Evolutionary conservation across 2,797 vertebrate genomes (phyloP), one percentile per base, ranked within the genome.

Genomic region (Pipistrellus pygmaeus): DNA sequence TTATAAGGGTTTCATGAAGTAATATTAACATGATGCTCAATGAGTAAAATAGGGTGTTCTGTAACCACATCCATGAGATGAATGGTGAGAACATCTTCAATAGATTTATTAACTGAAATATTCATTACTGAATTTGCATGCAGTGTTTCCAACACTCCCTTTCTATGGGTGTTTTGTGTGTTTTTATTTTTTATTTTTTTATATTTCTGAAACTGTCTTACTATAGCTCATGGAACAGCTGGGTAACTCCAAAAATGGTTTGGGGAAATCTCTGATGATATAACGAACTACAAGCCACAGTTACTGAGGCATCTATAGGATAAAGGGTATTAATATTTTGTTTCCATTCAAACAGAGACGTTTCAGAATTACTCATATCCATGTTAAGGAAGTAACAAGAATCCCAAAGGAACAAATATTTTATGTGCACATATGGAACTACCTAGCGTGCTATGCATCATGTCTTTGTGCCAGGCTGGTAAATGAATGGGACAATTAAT

Each of bases 401-500:
- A 44, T 55, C 41, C 46, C 85, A 76, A 90, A 88, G 32, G 48
- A n/a, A 78, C 21, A 89, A 89, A 53, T 69, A 17, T 18, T 75
- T 6, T 23, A 83, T 32, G 30, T 44, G 23, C 85, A 6, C 15
- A 71, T 90, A 35, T 4, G 5, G 27, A 64, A 38, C 72, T 48
- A 32, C 38, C 69, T 64, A 35, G 15, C 30, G 9, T 46, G 32
- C 73, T 85, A 85, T 44, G 82, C 23, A 62, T 90, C 14, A 1
- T 80, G 90, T 88, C n/a, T 69, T 88, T 85, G 81, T 20, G 32
- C 20, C 51, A 66, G 21, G 55, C 69, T 91, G 51, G 66, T 60
- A 78, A 95, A 76, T 87, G 60, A 91, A 75, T 20, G 21, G 21
- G 11, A 90, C 8, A 76, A 89, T 25, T 91, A 90, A 53, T 90